Conservation (phyloP, 2,113 vertebrate genomes). For the Mormyrus lacerda region DNA sequence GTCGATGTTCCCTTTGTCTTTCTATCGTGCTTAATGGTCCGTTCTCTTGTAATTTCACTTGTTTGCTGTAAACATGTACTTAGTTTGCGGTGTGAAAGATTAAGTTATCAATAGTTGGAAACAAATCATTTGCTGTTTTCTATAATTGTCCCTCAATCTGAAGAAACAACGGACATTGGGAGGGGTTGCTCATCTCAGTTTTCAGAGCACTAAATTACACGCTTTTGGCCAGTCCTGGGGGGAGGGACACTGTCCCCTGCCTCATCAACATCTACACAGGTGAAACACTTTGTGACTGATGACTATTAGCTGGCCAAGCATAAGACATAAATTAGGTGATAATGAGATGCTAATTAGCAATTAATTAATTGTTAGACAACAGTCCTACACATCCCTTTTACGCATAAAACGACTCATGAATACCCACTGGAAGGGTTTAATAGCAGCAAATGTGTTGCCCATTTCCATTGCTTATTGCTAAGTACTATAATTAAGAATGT, state of each 20-base stretch:
- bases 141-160: neutral
- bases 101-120: neutral
- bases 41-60: neutral
- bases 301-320: neutral
- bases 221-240: neutral
- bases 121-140: neutral
- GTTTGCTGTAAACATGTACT: neutral
- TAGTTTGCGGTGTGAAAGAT: neutral
- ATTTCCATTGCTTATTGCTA: neutral
- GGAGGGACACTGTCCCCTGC: neutral
- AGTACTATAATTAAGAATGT: neutral
- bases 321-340: neutral
- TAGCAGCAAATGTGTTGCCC: neutral
- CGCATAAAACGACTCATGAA: neutral
- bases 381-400: neutral
- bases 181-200: neutral
- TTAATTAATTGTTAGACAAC: neutral
- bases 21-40: neutral
- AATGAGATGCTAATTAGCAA: constrained; percentile 3
- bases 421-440: neutral
- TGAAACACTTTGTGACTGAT: neutral
- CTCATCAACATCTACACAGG: neutral
- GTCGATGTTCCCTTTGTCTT: neutral
- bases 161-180: neutral
- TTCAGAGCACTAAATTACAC: neutral